Base-by-base conservation (phyloP, 2,888 invertebrate species). In the Phasia obesa region DNA sequence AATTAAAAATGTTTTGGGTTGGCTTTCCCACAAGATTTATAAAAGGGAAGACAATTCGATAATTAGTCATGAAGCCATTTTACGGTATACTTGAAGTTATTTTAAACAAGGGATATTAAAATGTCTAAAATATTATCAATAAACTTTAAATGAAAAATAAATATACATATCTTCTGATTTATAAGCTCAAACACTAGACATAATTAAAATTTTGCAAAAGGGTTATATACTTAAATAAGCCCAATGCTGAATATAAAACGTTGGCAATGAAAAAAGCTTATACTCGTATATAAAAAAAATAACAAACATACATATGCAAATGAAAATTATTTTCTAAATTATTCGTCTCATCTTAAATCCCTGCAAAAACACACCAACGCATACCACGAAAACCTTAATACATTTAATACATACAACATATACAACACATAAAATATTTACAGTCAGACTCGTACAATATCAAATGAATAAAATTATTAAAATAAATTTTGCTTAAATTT, bases 291-390 rank as follows among this genome's bases (percentile, higher is more conserved):
- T 71, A 62, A n/a, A n/a, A n/a, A n/a, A n/a, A n/a, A 78, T 73
- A 73, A 59, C 55, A 60, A 81, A 82, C 81, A 76, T 67, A 69
- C 79, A 79, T 83, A 83, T 83, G 83, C 79, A 83, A 83, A 83
- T 79, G 53, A 79, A 75, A 83, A 79, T 79, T 83, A 83, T 75
- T 79, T 78, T 75, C 74, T 83, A 83, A 83, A 83, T 83, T 83
- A 79, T 79, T 79, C 79, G 75, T 79, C 75, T 79, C 79, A 79
- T 64, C 64, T 9, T 17, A 42, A 78, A 74, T 23, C 25, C 47
- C 19, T 25, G 64, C 42, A 47, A 70, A 77, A 67, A 69, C 25
- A 47, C 60, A 65, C 31, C 31, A 59, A 31, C 17, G 15, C 35
- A 67, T 5, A 64, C 38, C 62, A 53, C 27, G 6, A 62, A 47